Percentiles rank a stretch among this genome's conserved stretches.
phyloP scores from a whole-genome alignment of 2,888 invertebrate species.

The Diaprepes abbreviatus region DNA sequence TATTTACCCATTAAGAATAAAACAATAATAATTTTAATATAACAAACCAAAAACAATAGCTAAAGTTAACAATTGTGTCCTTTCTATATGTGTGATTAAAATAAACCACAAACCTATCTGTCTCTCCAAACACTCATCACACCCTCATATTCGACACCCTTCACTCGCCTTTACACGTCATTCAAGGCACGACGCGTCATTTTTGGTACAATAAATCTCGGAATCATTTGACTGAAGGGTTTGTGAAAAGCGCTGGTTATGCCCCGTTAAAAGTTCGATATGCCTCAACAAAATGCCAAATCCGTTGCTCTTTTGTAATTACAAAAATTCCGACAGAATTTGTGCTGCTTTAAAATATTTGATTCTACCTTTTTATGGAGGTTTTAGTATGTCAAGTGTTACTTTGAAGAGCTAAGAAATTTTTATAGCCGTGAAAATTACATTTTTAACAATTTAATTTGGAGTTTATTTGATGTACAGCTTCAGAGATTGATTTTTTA shows the following conservation, averaged over 20 bases:
- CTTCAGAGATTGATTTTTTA: no score
- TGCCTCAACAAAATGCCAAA: slow-evolving; percentile 42
- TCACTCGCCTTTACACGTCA: slow-evolving; percentile 50
- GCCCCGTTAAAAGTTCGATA: slow-evolving; percentile 42
- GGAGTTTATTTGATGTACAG: no score
- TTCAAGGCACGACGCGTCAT: slow-evolving; percentile 47
- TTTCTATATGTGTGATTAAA: slow-evolving; percentile 45
- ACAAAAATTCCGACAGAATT: slow-evolving; percentile 5
- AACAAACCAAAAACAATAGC: slow-evolving; percentile 25
- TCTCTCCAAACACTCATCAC: slow-evolving; percentile 50
- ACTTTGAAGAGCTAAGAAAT: no score
- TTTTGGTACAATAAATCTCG: slow-evolving; percentile 49
- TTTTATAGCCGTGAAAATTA: no score
- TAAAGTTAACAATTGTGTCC: slow-evolving; percentile 42
- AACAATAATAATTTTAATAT: not conserved
- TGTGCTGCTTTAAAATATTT: not conserved
- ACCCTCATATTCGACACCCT: slow-evolving; percentile 50
- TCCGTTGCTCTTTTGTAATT: slow-evolving; percentile 38
- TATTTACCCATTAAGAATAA: no score
- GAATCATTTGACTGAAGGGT: slow-evolving; percentile 47
- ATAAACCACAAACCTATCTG: slow-evolving; percentile 46
- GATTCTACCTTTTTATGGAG: no score
- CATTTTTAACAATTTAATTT: no score
- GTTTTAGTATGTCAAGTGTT: no score
- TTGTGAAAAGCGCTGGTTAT: slow-evolving; percentile 44